A percentile compares a stretch with the other conserved stretches of the same genome.
These are phyloP conservation scores for Nysson spinosus DNA, from an alignment of 2,888 invertebrate species.

Conservation along the genomic window DNA sequence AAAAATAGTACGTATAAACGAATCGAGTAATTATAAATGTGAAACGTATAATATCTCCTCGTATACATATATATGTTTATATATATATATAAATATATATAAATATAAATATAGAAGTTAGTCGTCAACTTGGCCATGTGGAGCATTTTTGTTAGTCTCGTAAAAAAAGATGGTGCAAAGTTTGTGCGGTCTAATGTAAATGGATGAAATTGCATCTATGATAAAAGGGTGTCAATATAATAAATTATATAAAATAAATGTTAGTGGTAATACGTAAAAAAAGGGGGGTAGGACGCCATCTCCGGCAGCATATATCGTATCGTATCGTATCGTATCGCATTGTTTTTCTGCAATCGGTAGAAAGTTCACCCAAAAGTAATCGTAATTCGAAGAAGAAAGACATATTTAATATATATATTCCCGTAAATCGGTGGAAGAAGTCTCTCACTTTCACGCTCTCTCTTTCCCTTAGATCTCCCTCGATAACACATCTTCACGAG, in stretches of 20 bases:
- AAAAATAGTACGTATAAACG: too few relatives aligned
- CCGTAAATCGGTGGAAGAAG: too few relatives aligned
- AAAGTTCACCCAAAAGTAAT: slow-evolving; percentile 20
- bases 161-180: slow-evolving; percentile 67
- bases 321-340: too few relatives aligned
- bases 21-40: too few relatives aligned
- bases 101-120: slow-evolving; percentile 65
- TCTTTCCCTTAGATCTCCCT: too few relatives aligned
- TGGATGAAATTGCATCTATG: slow-evolving; percentile 72
- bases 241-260: slow-evolving; percentile 63
- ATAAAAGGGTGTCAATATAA: slow-evolving; percentile 60
- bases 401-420: too few relatives aligned
- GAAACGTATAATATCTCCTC: slow-evolving; percentile 14
- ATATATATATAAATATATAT: slow-evolving; percentile 34
- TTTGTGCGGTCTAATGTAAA: slow-evolving; percentile 69
- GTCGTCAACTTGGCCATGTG: slow-evolving; percentile 77
- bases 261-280: slow-evolving; percentile 70
- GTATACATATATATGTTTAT: slow-evolving; percentile 19
- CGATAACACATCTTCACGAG: too few relatives aligned
- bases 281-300: slow-evolving; percentile 62
- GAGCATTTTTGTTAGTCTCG: slow-evolving; percentile 75
- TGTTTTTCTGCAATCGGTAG: too few relatives aligned
- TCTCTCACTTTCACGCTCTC: too few relatives aligned
- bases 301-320: slow-evolving; percentile 55
- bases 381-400: too few relatives aligned